Evolutionary conservation across 2,113 vertebrate genomes (phyloP), one percentile per base, ranked within the genome.

Genomic region (Mastomys coucha): DNA sequence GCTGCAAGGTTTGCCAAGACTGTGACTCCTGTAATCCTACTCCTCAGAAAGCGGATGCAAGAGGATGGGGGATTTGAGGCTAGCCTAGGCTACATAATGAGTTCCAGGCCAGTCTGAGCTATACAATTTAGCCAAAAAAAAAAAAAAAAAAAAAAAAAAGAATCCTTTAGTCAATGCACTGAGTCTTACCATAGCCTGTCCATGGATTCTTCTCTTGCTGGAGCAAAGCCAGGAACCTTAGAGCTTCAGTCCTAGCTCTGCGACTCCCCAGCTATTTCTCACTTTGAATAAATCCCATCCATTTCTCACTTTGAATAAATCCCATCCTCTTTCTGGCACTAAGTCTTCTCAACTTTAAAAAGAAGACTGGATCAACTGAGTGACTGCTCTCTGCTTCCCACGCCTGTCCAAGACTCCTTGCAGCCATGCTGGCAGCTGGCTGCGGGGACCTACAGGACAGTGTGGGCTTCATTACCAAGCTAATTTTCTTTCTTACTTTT

Each of bases 321-420:
- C 31, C 45, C 39, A 91, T 82, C 80, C 63, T 20, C 53, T 87
- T 89, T 92, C 58, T 87, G 81, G 22, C 70, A 58, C 45, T 87
- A 85, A 73, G n/a, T 93, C 73, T 95, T 93, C 82, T 88, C 56
- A 77, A 73, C 89, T 92, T 96, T 88, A 91, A 84, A 85, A 73
- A 91, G 16, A 85, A 85, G 65, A 49, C 56, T 72, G 87, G 28
- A 78, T 92, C 31, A n/a, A 24, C 60, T n/a, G n/a, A 65, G 26
- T 53, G 53, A 28, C 75, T 80, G 63, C 60, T 60, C 49, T 94
- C 76, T 56, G 33, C 92, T 89, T 86, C 39, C 58, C 69, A 89
- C 3, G 36, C 63, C 17, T 56, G 65, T 36, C 33, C 3, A 31
- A 92, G 69, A 31, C 73, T 96, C 70, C 81, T 45, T 58, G 53